phyloP scores from a whole-genome alignment of 2,888 invertebrate genomes.

The Venusia cambrica region DNA sequence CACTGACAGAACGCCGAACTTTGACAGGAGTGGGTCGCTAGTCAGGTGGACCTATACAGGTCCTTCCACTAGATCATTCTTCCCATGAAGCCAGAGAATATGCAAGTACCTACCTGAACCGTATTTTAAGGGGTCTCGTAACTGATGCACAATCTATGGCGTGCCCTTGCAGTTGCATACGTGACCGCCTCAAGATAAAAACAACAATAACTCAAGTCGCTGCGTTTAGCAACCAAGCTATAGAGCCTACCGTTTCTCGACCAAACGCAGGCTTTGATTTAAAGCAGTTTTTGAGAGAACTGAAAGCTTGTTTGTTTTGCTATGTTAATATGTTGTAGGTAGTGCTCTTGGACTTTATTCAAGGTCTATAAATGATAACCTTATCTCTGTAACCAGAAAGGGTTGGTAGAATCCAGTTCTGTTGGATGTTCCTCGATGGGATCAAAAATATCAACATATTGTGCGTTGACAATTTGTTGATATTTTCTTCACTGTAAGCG shows the following conservation, averaged over 20 bases:
- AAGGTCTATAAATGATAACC: conserved; percentile 30
- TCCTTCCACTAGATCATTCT: too few species aligned
- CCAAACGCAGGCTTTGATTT: conserved; percentile 28
- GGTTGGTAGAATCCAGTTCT: conserved; percentile 9
- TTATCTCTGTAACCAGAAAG: conserved; percentile 22
- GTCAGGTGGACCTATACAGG: too few species aligned
- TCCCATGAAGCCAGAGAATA: too few species aligned
- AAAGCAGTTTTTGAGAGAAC: conserved; percentile 23
- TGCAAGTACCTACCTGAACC: too few species aligned
- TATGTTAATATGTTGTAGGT: conserved; percentile 1
- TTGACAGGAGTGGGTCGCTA: too few species aligned
- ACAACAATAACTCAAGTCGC: conserved; percentile 34
- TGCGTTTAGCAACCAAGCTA: conserved; percentile 22
- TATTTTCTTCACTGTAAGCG: conserved; percentile 31
- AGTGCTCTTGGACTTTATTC: conserved; percentile 32
- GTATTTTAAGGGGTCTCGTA: conserved; percentile 26
- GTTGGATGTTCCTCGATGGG: not conserved
- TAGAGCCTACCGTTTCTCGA: conserved; percentile 30
- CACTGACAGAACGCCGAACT: too few species aligned
- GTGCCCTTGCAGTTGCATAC: conserved; percentile 36
- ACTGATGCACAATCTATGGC: conserved; percentile 14
- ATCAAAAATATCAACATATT: conserved; percentile 5
- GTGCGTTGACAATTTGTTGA: too few species aligned
- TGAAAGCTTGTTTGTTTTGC: not conserved
- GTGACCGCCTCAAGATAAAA: conserved; percentile 43